These are phyloP conservation scores for Pangasianodon gigas DNA, from an alignment of 2,113 vertebrate species.

Conservation along the genomic window DNA sequence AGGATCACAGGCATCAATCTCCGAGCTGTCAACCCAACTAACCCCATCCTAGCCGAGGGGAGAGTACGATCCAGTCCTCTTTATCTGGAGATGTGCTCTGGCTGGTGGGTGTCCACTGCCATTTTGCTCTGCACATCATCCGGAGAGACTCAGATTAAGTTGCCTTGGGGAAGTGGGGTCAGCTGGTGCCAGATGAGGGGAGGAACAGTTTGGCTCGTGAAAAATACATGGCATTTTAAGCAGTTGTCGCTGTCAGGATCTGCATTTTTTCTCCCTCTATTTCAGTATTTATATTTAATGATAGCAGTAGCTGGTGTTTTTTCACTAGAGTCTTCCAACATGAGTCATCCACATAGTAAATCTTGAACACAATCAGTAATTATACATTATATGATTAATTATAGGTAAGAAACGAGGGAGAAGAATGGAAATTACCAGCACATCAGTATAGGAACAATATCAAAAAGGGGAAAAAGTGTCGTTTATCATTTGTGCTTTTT, in stretches of 20 bases:
- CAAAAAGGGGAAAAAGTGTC: not conserved
- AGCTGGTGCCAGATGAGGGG: conserved; percentile 56
- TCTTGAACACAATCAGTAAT: not conserved
- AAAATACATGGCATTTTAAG: conserved; percentile 38
- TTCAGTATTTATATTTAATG: not conserved
- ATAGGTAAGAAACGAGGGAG: not conserved
- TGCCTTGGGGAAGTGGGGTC: conserved; percentile 39
- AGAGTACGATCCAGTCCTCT: conserved; percentile 31
- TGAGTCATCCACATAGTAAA: not conserved
- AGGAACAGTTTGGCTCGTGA: conserved; percentile 33
- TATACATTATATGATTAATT: conserved; percentile 1
- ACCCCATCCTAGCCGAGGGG: conserved; percentile 53
- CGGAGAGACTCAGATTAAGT: conserved; percentile 58
- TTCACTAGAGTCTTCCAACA: not conserved
- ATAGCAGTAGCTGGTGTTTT: not conserved
- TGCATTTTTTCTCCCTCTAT: not conserved
- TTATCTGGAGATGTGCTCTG: conserved; percentile 50
- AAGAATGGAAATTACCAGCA: not conserved
- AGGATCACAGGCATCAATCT: conserved; percentile 69
- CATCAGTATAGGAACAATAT: not conserved
- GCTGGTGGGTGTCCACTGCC: conserved; percentile 55
- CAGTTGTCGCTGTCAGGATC: not conserved
- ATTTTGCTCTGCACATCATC: conserved; percentile 62
- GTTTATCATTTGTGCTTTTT: not conserved
- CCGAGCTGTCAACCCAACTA: conserved; percentile 63